phyloP scores from a whole-genome alignment of 2,888 invertebrate species.

The Pheosia gnoma region DNA sequence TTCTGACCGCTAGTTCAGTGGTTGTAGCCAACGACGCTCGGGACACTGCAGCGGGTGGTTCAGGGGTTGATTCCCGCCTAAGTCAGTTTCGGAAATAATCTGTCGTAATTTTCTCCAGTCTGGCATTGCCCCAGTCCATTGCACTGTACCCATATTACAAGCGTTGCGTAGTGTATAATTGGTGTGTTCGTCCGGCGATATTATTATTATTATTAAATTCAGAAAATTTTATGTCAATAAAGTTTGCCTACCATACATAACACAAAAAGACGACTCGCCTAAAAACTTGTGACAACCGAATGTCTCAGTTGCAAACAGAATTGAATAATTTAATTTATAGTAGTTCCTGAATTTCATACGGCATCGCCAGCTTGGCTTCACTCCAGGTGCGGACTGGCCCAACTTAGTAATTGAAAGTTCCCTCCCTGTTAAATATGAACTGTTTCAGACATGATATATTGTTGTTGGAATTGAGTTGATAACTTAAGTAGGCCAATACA shows the following conservation, averaged over 20 bases:
- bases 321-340: conserved; percentile 69
- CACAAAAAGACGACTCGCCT: conserved; percentile 20
- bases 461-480: conserved; percentile 37
- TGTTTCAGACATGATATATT: conserved; percentile 49
- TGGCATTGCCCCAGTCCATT: too few relatives aligned
- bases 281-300: conserved; percentile 48
- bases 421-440: conserved; percentile 39
- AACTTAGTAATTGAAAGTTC: conserved; percentile 68
- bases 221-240: too few relatives aligned
- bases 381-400: conserved; percentile 56
- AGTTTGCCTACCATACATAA: not conserved
- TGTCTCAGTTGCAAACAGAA: conserved; percentile 53
- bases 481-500: conserved; percentile 5
- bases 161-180: too few relatives aligned
- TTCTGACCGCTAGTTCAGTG: too few relatives aligned
- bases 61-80: too few relatives aligned
- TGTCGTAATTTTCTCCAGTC: too few relatives aligned
- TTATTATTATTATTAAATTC: too few relatives aligned
- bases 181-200: too few relatives aligned
- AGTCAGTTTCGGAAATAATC: too few relatives aligned
- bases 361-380: conserved; percentile 47
- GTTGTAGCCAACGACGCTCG: too few relatives aligned
- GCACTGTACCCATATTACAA: too few relatives aligned
- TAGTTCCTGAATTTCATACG: conserved; percentile 51
- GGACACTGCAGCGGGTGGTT: too few relatives aligned